Percentiles rank a stretch among this genome's conserved stretches.
phyloP scores from a whole-genome alignment of 2,888 invertebrate species.

The Epinotia ramella region DNA sequence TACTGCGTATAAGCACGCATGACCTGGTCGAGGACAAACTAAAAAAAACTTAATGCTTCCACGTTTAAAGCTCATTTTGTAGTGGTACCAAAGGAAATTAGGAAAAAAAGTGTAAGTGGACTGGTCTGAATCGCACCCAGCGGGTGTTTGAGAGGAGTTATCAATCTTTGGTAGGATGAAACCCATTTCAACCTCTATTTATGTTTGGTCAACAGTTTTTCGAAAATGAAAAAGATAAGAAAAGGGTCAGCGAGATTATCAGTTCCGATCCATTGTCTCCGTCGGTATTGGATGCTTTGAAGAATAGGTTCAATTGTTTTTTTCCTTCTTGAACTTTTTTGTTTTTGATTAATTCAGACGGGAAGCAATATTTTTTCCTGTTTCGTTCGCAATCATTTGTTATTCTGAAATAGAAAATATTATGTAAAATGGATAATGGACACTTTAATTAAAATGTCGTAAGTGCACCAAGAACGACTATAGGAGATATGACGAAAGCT shows the following conservation, averaged over 20 bases:
- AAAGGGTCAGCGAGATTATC: conserved; percentile 47
- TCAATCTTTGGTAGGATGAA: conserved; percentile 77
- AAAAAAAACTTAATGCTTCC: conserved; percentile 45
- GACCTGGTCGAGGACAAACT: conserved; percentile 47
- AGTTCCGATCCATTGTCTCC: conserved; percentile 42
- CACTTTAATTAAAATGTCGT: too few species aligned
- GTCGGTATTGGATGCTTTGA: conserved; percentile 23
- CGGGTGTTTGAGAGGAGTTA: conserved; percentile 72
- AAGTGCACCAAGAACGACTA: too few species aligned
- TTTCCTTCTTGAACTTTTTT: conserved; percentile 31
- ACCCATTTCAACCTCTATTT: conserved; percentile 78
- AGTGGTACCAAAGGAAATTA: conserved; percentile 54
- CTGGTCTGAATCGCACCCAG: conserved; percentile 73
- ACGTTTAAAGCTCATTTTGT: conserved; percentile 51
- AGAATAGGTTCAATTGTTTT: conserved; percentile 33
- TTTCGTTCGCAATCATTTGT: neutral
- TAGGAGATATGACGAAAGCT: too few species aligned
- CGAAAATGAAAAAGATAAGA: conserved; percentile 74
- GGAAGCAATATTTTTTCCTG: neutral
- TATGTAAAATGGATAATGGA: too few species aligned
- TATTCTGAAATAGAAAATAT: neutral
- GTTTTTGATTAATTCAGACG: conserved; percentile 29
- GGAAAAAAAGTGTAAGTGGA: conserved; percentile 66
- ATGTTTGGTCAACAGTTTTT: conserved; percentile 75
- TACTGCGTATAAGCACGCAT: conserved; percentile 76